Percentiles rank a stretch among this genome's conserved stretches.
phyloP scores from a whole-genome alignment of 2,113 vertebrate genomes.

The Macheiramphus alcinus region DNA sequence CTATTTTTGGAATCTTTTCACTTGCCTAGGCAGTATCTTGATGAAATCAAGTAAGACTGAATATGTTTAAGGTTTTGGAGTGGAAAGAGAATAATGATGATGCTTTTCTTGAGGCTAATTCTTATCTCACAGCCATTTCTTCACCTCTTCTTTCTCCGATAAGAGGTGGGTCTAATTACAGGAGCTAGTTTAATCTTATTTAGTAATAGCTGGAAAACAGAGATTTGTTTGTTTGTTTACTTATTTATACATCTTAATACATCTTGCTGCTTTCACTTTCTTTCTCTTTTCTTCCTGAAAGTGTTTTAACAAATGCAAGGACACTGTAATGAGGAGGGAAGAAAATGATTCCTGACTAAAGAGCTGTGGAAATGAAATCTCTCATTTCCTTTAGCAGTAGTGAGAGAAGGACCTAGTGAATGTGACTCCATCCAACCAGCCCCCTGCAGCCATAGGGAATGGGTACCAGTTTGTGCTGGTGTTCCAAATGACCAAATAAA shows the following conservation, averaged over 20 bases:
- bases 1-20: not conserved
- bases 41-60: not conserved
- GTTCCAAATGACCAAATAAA: not conserved
- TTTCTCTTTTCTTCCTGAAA: not conserved
- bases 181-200: not conserved
- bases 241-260: not conserved
- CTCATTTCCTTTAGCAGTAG: not conserved
- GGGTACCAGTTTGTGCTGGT: not conserved
- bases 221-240: not conserved
- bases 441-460: not conserved
- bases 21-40: not conserved
- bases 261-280: not conserved
- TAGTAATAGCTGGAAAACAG: not conserved
- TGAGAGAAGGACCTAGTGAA: not conserved
- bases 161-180: not conserved
- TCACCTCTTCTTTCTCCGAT: not conserved
- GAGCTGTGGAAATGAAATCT: not conserved
- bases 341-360: not conserved
- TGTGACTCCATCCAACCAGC: fast-evolving
- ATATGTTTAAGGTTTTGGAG: not conserved
- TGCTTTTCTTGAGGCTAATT: not conserved
- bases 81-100: not conserved
- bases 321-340: not conserved
- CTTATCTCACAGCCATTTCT: not conserved
- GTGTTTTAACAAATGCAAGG: not conserved